These are phyloP conservation scores for Dyspetes luteomarginatus DNA, from an alignment of 2,888 invertebrate species.

Conservation along the genomic window DNA sequence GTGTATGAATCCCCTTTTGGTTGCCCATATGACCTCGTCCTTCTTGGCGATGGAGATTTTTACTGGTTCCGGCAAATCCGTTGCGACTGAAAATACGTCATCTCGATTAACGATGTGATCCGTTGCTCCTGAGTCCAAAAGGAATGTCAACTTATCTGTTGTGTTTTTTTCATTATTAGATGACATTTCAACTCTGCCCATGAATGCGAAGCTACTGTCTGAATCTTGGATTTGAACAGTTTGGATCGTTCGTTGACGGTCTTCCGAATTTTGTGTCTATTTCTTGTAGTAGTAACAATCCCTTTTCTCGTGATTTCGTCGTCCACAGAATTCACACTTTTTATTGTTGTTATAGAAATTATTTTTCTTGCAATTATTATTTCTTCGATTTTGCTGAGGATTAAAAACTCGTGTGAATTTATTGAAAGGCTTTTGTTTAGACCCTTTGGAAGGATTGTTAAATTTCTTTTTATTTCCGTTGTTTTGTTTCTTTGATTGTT, in stretches of 20 bases:
- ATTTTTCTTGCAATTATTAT: not conserved
- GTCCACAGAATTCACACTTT: conserved; percentile 3
- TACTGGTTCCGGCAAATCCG: conserved; percentile 42
- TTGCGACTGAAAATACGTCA: conserved; percentile 40
- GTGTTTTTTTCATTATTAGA: not conserved
- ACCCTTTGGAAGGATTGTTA: no score
- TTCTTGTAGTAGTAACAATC: not conserved
- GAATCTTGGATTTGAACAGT: not conserved
- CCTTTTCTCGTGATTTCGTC: not conserved
- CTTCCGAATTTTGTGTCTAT: not conserved
- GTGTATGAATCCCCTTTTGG: conserved; percentile 71
- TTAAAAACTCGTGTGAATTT: no score
- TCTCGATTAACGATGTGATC: conserved; percentile 65
- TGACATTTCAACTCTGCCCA: conserved; percentile 34
- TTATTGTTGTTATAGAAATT: not conserved
- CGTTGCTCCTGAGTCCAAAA: conserved; percentile 67
- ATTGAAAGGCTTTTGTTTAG: no score
- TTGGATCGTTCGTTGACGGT: not conserved
- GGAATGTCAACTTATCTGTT: conserved; percentile 43
- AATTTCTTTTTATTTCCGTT: not conserved
- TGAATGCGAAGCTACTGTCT: conserved; percentile 53
- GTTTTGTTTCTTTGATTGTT: not conserved
- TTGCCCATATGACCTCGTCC: conserved; percentile 70
- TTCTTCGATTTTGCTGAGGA: not conserved
- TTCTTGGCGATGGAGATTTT: conserved; percentile 61